Base-by-base conservation (phyloP, 35 echinoderm and acorn worm genomes). In the Apostichopus japonicus region DNA sequence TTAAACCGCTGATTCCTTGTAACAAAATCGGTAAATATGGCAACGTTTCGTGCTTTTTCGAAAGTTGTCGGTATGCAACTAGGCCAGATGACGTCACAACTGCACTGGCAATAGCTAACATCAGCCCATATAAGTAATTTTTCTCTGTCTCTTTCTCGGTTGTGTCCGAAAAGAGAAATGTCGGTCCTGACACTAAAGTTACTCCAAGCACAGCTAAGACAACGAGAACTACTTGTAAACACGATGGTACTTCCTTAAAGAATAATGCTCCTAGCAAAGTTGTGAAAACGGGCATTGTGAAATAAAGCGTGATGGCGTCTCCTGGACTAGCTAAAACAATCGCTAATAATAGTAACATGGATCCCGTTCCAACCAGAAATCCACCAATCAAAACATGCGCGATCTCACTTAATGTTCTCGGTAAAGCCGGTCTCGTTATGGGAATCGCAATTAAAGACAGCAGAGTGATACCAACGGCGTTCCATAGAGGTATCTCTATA, bases 241-340 rank as follows among this genome's bases (percentile, higher is more conserved):
- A 58, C 17, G 54, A 58, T 84, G 81, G 81, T 24, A 19, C 57
- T 54, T 84, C 81, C 54, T 57, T 84, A n/a, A 54, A 84, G 24
- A 84, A 8, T 23, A 84, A 10, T 23, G 22, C 54, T 23, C 54
- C 81, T 17, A 84, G 1, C 21, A 84, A 58, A 6, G 54, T 84
- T 57, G 81, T 8, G 24, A 84, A 84, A 24, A 54, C 51, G 6
- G 81, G 81, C 81, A 84, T 58, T 16, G 53, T 84, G 23, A 57
- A 84, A 19, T 84, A 84, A 9, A 84, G 81, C 1, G 81, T 24
- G 16, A 84, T 84, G 17, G 81, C 81, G n/a, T 84, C n/a, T 22
- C 81, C 81, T 1, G 81, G 81, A 84, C 6, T 57, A 57, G 54
- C 11, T 6, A 57, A 84, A 57, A 57, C 61, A 84, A 84, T 84